phyloP scores from a whole-genome alignment of 2,113 vertebrate genomes.

The Elaphurus davidianus region DNA sequence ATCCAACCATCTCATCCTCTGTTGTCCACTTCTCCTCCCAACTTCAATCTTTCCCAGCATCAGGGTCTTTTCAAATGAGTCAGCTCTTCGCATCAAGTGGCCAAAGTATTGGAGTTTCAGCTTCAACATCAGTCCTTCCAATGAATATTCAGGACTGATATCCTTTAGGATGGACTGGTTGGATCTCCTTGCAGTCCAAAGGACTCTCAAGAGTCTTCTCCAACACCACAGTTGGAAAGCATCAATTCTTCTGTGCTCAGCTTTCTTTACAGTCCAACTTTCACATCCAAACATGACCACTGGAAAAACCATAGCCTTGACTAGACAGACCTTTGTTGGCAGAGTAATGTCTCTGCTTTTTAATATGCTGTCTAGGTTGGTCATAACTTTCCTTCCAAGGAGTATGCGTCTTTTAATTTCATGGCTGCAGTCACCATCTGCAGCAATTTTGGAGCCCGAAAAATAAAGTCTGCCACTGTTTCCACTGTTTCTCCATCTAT shows the following conservation, averaged over 20 bases:
- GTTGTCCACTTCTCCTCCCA: neutral
- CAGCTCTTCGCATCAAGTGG: neutral
- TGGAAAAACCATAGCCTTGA: neutral
- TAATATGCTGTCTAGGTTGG: neutral
- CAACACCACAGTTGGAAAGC: neutral
- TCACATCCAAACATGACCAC: neutral
- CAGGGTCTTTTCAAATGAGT: neutral
- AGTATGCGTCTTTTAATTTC: neutral
- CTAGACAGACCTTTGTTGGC: neutral
- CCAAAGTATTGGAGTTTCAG: neutral
- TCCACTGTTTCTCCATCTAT: neutral
- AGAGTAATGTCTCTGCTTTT: neutral
- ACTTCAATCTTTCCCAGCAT: neutral
- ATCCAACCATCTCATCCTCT: neutral
- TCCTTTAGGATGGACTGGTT: neutral
- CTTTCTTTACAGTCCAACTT: neutral
- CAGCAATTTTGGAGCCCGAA: rapidly evolving
- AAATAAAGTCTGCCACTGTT: neutral
- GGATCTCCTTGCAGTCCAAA: neutral
- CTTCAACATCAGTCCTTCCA: neutral
- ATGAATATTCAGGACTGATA: neutral
- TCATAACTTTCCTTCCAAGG: neutral
- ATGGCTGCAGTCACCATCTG: neutral
- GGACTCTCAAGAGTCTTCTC: neutral
- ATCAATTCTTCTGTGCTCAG: neutral